These are phyloP conservation scores for Mixornis gularis DNA, from an alignment of 2,113 vertebrate species.

Conservation along the genomic window DNA sequence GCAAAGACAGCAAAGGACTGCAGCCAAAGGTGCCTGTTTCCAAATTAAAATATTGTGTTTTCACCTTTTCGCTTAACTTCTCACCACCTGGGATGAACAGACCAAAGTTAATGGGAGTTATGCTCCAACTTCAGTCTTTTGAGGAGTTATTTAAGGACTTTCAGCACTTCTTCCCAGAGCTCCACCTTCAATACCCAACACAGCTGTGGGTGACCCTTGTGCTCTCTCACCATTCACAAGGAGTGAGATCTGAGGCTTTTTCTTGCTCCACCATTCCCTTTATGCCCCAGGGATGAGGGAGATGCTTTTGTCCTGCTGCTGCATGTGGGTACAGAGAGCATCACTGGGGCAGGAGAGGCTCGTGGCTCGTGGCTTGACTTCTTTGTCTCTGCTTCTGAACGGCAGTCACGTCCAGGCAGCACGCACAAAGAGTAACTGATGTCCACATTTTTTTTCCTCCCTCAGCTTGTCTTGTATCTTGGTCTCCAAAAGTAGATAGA, in stretches of 20 bases:
- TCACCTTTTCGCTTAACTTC: background rate
- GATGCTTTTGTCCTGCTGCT: background rate
- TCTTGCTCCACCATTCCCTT: background rate
- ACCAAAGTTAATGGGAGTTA: background rate
- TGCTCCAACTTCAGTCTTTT: background rate
- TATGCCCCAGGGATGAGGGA: background rate
- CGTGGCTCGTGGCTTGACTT: background rate
- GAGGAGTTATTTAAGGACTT: background rate
- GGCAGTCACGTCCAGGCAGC: background rate
- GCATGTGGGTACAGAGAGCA: background rate
- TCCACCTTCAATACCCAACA: background rate
- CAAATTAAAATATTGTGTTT: background rate
- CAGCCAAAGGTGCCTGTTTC: background rate
- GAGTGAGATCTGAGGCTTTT: background rate
- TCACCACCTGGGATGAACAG: background rate
- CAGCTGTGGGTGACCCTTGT: background rate
- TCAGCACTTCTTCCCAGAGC: background rate
- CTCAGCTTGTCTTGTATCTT: background rate
- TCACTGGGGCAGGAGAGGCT: background rate
- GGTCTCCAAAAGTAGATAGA: background rate
- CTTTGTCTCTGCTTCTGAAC: background rate
- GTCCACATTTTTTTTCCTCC: background rate
- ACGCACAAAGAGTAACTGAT: background rate
- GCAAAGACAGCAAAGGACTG: background rate
- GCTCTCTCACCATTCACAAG: background rate